These are phyloP conservation scores for Osmerus mordax DNA, from an alignment of 2,113 vertebrate species.

Conservation along the genomic window DNA sequence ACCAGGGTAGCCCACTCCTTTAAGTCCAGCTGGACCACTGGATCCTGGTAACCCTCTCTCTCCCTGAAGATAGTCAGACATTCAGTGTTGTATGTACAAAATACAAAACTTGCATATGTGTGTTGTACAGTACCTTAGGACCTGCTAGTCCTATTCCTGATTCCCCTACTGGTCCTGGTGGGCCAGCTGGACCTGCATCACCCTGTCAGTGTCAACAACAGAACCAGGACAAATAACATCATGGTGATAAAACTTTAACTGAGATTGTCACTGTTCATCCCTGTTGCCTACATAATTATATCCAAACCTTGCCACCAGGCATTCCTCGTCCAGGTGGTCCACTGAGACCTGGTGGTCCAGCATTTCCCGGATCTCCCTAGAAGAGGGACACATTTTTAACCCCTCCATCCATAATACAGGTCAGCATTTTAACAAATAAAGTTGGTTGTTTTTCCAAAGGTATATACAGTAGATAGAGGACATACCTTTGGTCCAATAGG, in stretches of 20 bases:
- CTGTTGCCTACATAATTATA: background rate
- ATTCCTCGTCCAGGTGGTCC: slow-evolving; percentile 62
- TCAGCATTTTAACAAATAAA: background rate
- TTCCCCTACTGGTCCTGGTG: slow-evolving; percentile 71
- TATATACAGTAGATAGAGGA: background rate
- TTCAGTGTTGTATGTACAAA: background rate
- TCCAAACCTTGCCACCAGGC: slow-evolving; percentile 63
- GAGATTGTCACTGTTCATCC: background rate
- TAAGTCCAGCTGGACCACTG: slow-evolving; percentile 68
- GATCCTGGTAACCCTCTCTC: slow-evolving; percentile 73
- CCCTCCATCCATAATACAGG: background rate
- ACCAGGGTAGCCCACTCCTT: slow-evolving; percentile 79
- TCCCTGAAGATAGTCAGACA: slow-evolving; percentile 56
- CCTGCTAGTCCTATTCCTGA: slow-evolving; percentile 68
- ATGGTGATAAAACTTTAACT: background rate
- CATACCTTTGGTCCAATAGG: slow-evolving; percentile 65
- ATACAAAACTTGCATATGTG: too few species aligned
- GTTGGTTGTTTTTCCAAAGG: background rate
- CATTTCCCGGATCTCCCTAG: slow-evolving; percentile 66
- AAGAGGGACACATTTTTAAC: slow-evolving; percentile 10
- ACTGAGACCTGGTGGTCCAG: slow-evolving; percentile 53
- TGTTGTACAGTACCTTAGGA: slow-evolving; percentile 70
- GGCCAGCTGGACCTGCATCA: slow-evolving; percentile 75
- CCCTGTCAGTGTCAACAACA: slow-evolving; percentile 64
- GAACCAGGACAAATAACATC: background rate